A percentile compares a stretch with the other conserved stretches of the same genome.
Evolutionary conservation across 2,797 vertebrate species (phyloP).

Genomic region (Sarcoramphus papa): DNA sequence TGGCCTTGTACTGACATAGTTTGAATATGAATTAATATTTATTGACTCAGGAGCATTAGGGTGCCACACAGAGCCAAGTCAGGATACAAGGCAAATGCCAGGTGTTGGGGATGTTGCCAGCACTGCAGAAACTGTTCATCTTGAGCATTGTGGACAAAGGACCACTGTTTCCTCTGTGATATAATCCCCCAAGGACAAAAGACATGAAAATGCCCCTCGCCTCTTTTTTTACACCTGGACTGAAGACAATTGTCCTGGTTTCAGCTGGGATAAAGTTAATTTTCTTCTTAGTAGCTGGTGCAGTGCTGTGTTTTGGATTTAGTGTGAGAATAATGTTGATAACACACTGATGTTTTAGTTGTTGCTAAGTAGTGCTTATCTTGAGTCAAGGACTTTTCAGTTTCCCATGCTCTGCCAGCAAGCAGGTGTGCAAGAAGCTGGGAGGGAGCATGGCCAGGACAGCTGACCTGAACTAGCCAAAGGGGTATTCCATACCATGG

Average conservation of each 20-base stretch:
- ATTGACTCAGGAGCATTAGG: background rate
- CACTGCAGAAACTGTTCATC: background rate
- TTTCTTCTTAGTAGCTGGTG: no score
- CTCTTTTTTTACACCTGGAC: background rate
- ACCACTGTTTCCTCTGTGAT: background rate
- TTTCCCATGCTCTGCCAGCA: no score
- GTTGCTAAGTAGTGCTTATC: no score
- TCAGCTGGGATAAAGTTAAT: no score
- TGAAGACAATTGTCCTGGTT: background rate
- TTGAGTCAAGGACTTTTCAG: no score
- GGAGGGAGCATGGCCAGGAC: no score
- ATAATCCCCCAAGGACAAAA: background rate
- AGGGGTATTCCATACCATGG: no score
- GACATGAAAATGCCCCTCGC: background rate
- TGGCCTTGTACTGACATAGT: background rate
- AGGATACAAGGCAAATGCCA: background rate
- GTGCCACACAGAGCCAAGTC: background rate
- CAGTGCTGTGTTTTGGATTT: no score
- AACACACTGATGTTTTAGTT: no score
- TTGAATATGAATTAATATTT: background rate
- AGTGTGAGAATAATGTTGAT: no score
- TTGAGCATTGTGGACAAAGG: background rate
- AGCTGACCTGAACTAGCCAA: no score
- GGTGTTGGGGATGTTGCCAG: background rate
- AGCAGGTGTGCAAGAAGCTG: no score